A percentile compares a stretch with the other conserved stretches of the same genome.
These are phyloP conservation scores for Formica selysi DNA, from an alignment of 1,140 invertebrate genomes.

Conservation along the genomic window DNA sequence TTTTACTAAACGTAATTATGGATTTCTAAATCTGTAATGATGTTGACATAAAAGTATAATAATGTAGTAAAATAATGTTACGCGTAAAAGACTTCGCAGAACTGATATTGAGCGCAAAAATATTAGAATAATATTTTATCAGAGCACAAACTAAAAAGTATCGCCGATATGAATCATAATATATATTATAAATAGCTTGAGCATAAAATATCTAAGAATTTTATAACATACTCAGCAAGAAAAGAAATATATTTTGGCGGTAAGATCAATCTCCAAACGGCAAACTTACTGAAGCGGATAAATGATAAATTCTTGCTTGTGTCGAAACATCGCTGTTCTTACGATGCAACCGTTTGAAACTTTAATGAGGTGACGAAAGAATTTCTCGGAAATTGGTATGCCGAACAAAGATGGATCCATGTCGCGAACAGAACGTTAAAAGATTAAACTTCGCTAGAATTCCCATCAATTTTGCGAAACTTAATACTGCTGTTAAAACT, in stretches of 20 bases:
- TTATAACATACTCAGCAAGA: neutral
- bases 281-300: slow-evolving; percentile 26
- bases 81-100: neutral
- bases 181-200: neutral
- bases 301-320: slow-evolving; percentile 39
- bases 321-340: slow-evolving; percentile 26
- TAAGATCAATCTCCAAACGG: slow-evolving; percentile 17
- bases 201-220: neutral
- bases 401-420: slow-evolving; percentile 40
- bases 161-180: no score
- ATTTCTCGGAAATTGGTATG: slow-evolving; percentile 37
- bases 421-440: neutral
- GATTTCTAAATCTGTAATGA: neutral
- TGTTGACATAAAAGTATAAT: neutral
- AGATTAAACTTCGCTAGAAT: slow-evolving; percentile 53
- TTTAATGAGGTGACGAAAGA: slow-evolving; percentile 59
- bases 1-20: neutral
- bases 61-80: neutral
- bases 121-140: slow-evolving; percentile 41
- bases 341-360: slow-evolving; percentile 28
- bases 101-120: neutral
- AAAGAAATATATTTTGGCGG: slow-evolving; percentile 15
- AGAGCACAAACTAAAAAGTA: neutral
- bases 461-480: slow-evolving; percentile 51
- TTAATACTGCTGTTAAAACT: slow-evolving; percentile 58